Evolutionary conservation across 2,113 vertebrate species (phyloP).

Genomic region (Seriola aureovittata): DNA sequence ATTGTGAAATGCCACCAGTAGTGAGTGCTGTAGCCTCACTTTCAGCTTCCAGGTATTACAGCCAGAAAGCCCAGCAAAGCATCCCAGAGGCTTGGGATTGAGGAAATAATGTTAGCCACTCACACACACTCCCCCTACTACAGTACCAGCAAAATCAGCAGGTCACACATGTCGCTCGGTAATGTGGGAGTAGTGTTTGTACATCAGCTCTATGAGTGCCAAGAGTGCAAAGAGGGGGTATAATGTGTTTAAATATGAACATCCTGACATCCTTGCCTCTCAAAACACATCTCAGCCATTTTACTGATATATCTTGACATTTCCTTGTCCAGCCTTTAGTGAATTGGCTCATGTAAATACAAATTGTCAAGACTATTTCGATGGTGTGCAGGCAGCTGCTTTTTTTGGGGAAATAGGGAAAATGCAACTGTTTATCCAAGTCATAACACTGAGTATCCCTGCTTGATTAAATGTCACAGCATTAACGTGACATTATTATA

Average conservation of each 20-base stretch:
- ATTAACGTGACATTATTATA: slow-evolving; percentile 81
- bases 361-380: slow-evolving; percentile 30
- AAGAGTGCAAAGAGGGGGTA: slow-evolving; percentile 18
- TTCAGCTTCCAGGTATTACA: slow-evolving; percentile 72
- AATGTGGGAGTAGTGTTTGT: slow-evolving; percentile 29
- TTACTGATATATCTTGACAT: slow-evolving; percentile 37
- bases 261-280: slow-evolving; percentile 8
- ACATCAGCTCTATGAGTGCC: slow-evolving; percentile 15
- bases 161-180: slow-evolving; percentile 32
- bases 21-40: slow-evolving; percentile 71
- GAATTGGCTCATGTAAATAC: slow-evolving; percentile 41
- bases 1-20: slow-evolving; percentile 75
- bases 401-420: slow-evolving; percentile 51
- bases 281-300: slow-evolving; percentile 37
- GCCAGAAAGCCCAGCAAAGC: slow-evolving; percentile 72
- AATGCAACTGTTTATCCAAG: slow-evolving; percentile 76
- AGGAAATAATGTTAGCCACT: slow-evolving; percentile 67
- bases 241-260: slow-evolving; percentile 37
- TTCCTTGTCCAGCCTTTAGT: slow-evolving; percentile 23
- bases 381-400: not conserved
- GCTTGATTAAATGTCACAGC: slow-evolving; percentile 84
- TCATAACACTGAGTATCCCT: slow-evolving; percentile 70
- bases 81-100: slow-evolving; percentile 69
- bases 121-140: slow-evolving; percentile 20
- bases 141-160: slow-evolving; percentile 24